These are phyloP conservation scores for Drymodes brunneopygia DNA, from an alignment of 2,113 vertebrate genomes.

Conservation along the genomic window DNA sequence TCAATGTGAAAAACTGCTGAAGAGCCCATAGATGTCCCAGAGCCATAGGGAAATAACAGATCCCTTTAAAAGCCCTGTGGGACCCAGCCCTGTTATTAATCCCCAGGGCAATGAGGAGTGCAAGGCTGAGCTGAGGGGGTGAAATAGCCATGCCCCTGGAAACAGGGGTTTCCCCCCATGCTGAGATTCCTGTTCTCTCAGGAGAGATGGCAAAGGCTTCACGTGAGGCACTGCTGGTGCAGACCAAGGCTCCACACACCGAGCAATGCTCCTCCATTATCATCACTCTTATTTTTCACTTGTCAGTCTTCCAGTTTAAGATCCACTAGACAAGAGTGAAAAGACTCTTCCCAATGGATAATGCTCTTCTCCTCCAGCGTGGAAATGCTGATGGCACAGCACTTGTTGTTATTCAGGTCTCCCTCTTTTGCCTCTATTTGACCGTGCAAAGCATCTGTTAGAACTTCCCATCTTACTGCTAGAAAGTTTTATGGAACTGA, in stretches of 20 bases:
- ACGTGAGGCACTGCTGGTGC: background rate
- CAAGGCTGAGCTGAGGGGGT: background rate
- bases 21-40: background rate
- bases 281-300: background rate
- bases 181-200: background rate
- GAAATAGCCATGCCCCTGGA: background rate
- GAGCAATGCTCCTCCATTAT: background rate
- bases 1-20: background rate
- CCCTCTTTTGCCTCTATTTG: background rate
- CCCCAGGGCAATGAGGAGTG: background rate
- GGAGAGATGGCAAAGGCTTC: background rate
- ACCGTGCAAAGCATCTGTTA: background rate
- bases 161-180: background rate
- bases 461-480: fast-evolving
- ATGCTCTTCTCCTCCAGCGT: background rate
- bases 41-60: background rate
- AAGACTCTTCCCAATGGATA: background rate
- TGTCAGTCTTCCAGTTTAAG: background rate
- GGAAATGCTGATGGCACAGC: background rate
- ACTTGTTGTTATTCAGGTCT: background rate
- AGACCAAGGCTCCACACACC: background rate
- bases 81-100: background rate
- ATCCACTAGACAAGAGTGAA: background rate
- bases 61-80: background rate
- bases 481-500: background rate